These are phyloP conservation scores for Biston betularia DNA, from an alignment of 2,888 invertebrate species.

Conservation along the genomic window DNA sequence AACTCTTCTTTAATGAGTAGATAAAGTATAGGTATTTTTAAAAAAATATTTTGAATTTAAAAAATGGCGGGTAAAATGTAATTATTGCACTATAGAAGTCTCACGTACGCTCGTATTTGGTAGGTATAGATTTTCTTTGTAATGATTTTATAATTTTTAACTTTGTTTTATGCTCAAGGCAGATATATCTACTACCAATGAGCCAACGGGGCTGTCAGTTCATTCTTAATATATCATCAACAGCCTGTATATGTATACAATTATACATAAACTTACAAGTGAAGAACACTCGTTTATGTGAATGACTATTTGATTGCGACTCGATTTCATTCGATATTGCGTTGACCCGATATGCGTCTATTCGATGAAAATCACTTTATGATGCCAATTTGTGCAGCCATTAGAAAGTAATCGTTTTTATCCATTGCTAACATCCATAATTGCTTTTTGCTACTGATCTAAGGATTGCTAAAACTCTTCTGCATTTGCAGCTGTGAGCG, in stretches of 20 bases:
- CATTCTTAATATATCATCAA: no score
- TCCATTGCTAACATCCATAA: neutral
- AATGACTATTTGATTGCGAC: constrained; percentile 28
- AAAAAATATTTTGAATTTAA: no score
- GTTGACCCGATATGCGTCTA: constrained; percentile 16
- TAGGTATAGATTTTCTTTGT: no score
- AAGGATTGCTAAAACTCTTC: neutral
- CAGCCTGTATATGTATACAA: constrained; percentile 10
- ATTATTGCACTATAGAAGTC: no score
- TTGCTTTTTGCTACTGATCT: neutral
- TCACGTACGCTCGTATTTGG: no score
- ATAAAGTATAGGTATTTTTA: neutral
- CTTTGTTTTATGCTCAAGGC: no score
- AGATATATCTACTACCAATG: no score
- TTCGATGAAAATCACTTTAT: constrained; percentile 14
- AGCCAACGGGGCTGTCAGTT: no score
- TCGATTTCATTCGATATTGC: constrained; percentile 21
- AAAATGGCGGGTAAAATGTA: no score
- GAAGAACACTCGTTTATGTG: constrained; percentile 16
- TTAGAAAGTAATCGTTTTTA: constrained; percentile 17
- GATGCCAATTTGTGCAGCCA: constrained; percentile 9
- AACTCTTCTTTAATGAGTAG: constrained; percentile 12
- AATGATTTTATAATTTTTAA: no score
- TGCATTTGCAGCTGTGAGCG: no score
- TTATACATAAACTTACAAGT: neutral